Evolutionary conservation across 2,888 invertebrate species (phyloP).

Genomic region (Diaprepes abbreviatus): DNA sequence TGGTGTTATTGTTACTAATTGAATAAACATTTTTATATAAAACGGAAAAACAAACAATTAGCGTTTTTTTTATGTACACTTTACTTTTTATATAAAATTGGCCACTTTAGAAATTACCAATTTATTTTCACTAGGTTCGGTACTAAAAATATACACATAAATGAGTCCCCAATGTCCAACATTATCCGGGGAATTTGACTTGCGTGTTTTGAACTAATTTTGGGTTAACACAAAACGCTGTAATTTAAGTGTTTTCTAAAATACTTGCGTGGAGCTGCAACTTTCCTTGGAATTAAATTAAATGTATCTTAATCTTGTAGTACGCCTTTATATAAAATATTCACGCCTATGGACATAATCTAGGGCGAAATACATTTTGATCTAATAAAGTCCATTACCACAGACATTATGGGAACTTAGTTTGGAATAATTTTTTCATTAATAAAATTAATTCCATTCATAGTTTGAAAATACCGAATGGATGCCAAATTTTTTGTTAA

Average conservation of each 20-base stretch:
- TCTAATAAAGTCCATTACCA: background rate
- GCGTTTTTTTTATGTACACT: no score
- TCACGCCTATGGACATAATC: background rate
- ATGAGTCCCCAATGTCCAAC: background rate
- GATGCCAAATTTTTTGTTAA: no score
- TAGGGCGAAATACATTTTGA: background rate
- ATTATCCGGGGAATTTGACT: conserved; percentile 9
- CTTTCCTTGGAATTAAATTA: conserved; percentile 17
- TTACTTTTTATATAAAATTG: no score
- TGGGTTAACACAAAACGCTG: conserved; percentile 15
- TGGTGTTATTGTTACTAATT: no score
- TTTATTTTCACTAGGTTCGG: background rate
- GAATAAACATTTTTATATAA: no score
- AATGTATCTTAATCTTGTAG: conserved; percentile 8
- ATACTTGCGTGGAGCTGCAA: conserved; percentile 12
- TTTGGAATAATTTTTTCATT: background rate
- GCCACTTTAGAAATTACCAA: no score
- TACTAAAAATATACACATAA: background rate
- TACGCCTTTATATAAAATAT: conserved; percentile 18
- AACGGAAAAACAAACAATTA: no score
- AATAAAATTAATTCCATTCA: no score
- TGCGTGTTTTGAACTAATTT: conserved; percentile 7
- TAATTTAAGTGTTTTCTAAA: conserved; percentile 19
- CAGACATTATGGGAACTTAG: background rate
- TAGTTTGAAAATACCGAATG: no score